Evolutionary conservation across 2,797 vertebrate species (phyloP).

Genomic region (Coreius guichenoti): DNA sequence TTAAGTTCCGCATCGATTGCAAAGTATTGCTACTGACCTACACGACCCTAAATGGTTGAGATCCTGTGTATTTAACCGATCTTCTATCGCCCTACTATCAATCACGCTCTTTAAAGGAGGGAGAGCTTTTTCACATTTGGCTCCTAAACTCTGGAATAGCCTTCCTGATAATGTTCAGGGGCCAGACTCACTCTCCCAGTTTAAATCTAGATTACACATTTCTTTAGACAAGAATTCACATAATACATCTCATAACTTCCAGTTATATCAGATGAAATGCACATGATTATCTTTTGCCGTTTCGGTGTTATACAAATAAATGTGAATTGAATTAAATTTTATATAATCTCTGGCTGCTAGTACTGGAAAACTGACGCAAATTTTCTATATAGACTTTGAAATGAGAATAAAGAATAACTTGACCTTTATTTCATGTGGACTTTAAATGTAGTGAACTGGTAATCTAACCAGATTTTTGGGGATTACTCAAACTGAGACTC

Average conservation of each 20-base stretch:
- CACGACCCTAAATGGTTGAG: background rate
- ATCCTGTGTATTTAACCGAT: background rate
- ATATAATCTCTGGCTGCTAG: background rate
- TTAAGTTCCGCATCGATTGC: background rate
- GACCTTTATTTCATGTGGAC: background rate
- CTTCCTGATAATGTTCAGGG: background rate
- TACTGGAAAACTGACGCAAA: background rate
- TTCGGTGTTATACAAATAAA: background rate
- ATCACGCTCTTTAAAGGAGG: background rate
- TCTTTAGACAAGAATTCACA: background rate
- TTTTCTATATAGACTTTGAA: background rate
- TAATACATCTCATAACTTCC: background rate
- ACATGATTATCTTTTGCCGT: background rate
- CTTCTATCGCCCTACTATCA: background rate
- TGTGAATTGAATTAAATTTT: background rate
- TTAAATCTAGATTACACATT: background rate
- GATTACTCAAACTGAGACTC: background rate
- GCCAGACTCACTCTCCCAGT: background rate
- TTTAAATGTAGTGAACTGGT: background rate
- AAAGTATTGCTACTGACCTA: background rate
- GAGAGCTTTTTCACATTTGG: background rate
- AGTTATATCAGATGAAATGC: background rate
- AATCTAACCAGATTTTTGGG: constrained; percentile 6
- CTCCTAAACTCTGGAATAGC: background rate
- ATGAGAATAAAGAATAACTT: background rate